Percentiles rank a stretch among this genome's conserved stretches.
phyloP scores from a whole-genome alignment of 2,113 vertebrate species.

The Planiliza haematocheilus region DNA sequence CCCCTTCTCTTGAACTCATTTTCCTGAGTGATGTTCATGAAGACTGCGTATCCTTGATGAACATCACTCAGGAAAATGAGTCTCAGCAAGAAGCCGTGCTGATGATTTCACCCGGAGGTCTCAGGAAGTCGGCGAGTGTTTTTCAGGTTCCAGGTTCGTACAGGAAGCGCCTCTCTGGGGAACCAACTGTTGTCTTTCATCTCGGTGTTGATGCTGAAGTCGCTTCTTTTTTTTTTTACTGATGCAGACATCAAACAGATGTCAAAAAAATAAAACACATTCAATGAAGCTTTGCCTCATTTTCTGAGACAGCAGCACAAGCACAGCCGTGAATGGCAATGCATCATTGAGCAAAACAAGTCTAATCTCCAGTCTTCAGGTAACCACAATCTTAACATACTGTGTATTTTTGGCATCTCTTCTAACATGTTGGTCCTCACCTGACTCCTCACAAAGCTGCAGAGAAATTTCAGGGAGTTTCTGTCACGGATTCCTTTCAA shows the following conservation, averaged over 20 bases:
- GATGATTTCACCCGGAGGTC: background rate
- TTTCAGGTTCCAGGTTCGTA: no score
- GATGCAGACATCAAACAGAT: background rate
- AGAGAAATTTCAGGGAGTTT: background rate
- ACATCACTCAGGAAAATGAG: background rate
- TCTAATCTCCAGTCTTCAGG: no score
- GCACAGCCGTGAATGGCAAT: background rate
- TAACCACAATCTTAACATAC: background rate
- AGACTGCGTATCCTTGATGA: no score
- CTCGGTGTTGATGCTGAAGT: background rate
- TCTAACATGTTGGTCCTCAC: no score
- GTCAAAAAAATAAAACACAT: background rate
- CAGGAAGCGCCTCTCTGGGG: no score
- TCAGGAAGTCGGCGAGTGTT: background rate
- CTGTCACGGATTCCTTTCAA: background rate
- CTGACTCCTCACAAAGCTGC: background rate
- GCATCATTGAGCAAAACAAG: background rate
- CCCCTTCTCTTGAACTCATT: no score
- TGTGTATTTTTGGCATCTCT: background rate
- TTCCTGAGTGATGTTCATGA: no score
- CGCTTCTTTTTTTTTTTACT: background rate
- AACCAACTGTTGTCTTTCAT: no score
- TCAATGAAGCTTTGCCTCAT: background rate
- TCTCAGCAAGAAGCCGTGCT: background rate
- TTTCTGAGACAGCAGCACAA: background rate